A percentile compares a stretch with the other conserved stretches of the same genome.
phyloP scores from a whole-genome alignment of 2,888 invertebrate genomes.

The Ctena decussata region DNA sequence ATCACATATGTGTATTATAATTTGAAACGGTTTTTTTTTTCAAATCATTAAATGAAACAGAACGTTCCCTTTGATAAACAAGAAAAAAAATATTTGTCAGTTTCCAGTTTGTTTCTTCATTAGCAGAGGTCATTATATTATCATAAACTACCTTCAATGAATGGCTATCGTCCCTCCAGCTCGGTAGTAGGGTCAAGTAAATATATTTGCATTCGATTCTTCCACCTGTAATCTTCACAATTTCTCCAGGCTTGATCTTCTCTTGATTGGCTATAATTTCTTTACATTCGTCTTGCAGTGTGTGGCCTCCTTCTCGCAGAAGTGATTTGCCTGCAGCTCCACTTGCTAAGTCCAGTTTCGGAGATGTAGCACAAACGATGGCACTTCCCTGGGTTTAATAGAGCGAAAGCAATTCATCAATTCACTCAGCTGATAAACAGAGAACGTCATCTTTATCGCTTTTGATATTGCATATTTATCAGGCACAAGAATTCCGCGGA shows the following conservation, averaged over 20 bases:
- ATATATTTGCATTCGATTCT: slow-evolving; percentile 41
- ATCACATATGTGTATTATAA: no score
- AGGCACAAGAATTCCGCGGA: no score
- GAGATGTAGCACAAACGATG: slow-evolving; percentile 45
- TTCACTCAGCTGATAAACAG: no score
- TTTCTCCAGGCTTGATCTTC: slow-evolving; percentile 37
- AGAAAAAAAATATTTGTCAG: no score
- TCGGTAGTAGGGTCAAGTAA: slow-evolving; percentile 48
- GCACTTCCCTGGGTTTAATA: slow-evolving; percentile 55
- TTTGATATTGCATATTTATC: no score
- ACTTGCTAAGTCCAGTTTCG: slow-evolving; percentile 41
- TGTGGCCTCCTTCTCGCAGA: slow-evolving; percentile 27
- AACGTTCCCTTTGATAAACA: no score
- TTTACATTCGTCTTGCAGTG: slow-evolving; percentile 36
- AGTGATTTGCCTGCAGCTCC: slow-evolving; percentile 46
- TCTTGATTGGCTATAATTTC: neutral
- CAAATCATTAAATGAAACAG: no score
- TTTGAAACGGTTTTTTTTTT: no score
- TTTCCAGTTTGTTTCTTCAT: no score
- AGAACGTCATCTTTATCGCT: no score
- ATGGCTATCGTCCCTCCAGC: slow-evolving; percentile 27
- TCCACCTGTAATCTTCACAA: slow-evolving; percentile 35
- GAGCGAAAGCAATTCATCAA: no score
- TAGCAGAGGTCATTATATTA: neutral
- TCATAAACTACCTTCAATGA: slow-evolving; percentile 30